phyloP scores from a whole-genome alignment of 2,888 invertebrate genomes.

The Endotricha flammealis region DNA sequence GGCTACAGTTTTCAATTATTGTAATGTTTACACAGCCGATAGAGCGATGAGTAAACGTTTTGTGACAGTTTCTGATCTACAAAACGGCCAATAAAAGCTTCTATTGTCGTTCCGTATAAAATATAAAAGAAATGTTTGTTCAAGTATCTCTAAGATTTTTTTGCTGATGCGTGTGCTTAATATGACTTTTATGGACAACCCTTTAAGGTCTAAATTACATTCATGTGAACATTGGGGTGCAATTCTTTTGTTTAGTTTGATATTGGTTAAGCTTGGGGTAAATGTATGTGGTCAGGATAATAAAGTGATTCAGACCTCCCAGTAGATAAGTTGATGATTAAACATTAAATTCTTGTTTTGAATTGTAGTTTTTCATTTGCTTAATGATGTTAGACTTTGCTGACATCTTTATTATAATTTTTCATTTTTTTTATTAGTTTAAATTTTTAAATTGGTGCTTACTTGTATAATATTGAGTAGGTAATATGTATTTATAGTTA shows the following conservation, averaged over 20 bases:
- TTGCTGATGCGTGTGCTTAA: slow-evolving; percentile 10
- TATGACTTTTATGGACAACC: slow-evolving; percentile 19
- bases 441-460: no score
- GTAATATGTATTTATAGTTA: no score
- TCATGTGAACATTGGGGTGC: slow-evolving; percentile 18
- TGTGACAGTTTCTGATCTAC: slow-evolving; percentile 64
- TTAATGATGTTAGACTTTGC: no score
- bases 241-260: slow-evolving; percentile 36
- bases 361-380: no score
- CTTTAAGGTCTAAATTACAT: slow-evolving; percentile 17
- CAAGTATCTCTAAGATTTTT: slow-evolving; percentile 31
- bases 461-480: no score
- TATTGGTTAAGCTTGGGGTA: slow-evolving; percentile 40
- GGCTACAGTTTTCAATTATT: slow-evolving; percentile 21
- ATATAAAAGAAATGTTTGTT: slow-evolving; percentile 46
- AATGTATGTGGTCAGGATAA: slow-evolving; percentile 9
- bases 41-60: slow-evolving; percentile 54
- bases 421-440: no score
- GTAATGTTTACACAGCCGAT: slow-evolving; percentile 64
- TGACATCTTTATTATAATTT: no score
- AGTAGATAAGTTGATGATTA: neutral
- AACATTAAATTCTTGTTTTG: no score
- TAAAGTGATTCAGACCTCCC: no score
- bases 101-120: slow-evolving; percentile 58
- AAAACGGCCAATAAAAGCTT: slow-evolving; percentile 67